Conservation (phyloP, 1,140 invertebrate species). For the Papilio glaucus region DNA sequence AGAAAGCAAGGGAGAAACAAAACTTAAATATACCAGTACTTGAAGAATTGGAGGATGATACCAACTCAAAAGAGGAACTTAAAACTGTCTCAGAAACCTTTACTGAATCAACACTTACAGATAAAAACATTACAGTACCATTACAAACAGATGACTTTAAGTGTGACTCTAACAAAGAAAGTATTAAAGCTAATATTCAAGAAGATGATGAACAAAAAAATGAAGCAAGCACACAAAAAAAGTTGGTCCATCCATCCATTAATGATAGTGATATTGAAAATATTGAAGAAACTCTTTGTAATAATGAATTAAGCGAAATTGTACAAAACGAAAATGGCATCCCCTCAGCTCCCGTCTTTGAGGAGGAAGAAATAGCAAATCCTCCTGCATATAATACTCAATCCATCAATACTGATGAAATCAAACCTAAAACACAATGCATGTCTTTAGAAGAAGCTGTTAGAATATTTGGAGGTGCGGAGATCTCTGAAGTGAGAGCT, state of each 20-base stretch:
- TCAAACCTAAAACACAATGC: slow-evolving; percentile 53
- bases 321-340: slow-evolving; percentile 39
- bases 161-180: background rate
- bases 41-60: slow-evolving; percentile 18
- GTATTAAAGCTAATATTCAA: background rate
- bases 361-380: slow-evolving; percentile 43
- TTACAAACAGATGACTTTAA: background rate
- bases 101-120: background rate
- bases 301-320: slow-evolving; percentile 15
- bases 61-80: background rate
- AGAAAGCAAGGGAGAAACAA: slow-evolving; percentile 61
- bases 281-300: background rate
- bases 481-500: slow-evolving; percentile 62
- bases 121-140: background rate
- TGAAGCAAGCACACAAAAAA: background rate
- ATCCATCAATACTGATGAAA: slow-evolving; percentile 20
- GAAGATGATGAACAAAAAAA: slow-evolving; percentile 14
- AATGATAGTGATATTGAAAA: slow-evolving; percentile 34
- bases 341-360: slow-evolving; percentile 69
- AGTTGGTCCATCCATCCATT: background rate
- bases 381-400: slow-evolving; percentile 25
- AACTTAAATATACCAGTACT: slow-evolving; percentile 20
- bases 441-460: slow-evolving; percentile 67
- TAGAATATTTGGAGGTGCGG: slow-evolving; percentile 62
- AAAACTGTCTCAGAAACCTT: background rate